Evolutionary conservation across 1,140 invertebrate genomes (phyloP), one percentile per base, ranked within the genome.

Genomic region (Centruroides sculpturatus): DNA sequence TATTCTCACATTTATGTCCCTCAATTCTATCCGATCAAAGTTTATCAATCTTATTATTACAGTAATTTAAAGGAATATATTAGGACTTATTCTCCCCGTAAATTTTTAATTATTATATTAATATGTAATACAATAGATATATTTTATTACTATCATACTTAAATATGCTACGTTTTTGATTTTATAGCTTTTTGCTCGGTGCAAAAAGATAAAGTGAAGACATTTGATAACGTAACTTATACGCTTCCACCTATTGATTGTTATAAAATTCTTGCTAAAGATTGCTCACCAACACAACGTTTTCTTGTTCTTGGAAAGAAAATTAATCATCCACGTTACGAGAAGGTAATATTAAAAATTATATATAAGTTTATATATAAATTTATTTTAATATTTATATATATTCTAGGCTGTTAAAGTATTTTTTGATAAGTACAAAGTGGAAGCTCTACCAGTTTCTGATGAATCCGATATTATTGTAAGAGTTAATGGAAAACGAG

Each of bases 201-300:
- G 7, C 52, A 59, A 35, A 63, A 59, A 8, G 57, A 64, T 23
- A 3, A 54, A 10, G 63, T 66, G 12, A 8, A 8, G 5, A 66
- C 65, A 11, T 66, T 64, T 51, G 65, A 66, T 56, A 47, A 53
- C 10, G 51, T 59, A 5, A 57, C 65, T 23, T 64, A 64, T 41
- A 47, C 36, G 13, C 23, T 66, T 0, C 65, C 65, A n/a, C 57
- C 52, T 9, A 60, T 57, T n/a, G 60, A 60, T 34, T 66, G 65
- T 48, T 66, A 64, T 59, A 64, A 66, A 34, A 52, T 66, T 0
- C 50, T 64, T 36, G 57, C 62, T 11, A 66, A 56, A 46, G 65
- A 66, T 36, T 66, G 65, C 56, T 66, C 65, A n/a, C 57, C 57
- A 41, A 50, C 51, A 13, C 56, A 62, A 47, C 11, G 35, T 23